Percentiles rank a stretch among this genome's conserved stretches.
Evolutionary conservation across 2,888 invertebrate species (phyloP).

Genomic region (Athalia circularis): DNA sequence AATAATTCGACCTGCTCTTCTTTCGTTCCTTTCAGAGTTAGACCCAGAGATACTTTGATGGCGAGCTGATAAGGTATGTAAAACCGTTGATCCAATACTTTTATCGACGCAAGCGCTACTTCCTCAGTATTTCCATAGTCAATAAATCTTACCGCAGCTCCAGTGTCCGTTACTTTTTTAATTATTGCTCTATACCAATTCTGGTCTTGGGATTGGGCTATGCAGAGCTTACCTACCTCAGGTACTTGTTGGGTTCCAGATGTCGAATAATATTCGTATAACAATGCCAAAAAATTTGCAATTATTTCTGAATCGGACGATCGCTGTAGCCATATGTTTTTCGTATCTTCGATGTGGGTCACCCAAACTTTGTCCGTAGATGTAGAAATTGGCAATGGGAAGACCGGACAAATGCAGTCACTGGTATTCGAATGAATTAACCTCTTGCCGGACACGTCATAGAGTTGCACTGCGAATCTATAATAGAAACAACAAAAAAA

Average conservation of each 20-base stretch:
- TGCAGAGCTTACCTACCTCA: constrained; percentile 78
- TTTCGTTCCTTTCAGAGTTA: constrained; percentile 67
- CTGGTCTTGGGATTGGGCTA: constrained; percentile 78
- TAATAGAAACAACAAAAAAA: constrained; percentile 54
- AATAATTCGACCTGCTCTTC: constrained; percentile 72
- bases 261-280: constrained; percentile 78
- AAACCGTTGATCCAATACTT: constrained; percentile 67
- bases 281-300: constrained; percentile 73
- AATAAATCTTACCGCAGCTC: constrained; percentile 77
- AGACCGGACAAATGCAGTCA: constrained; percentile 76
- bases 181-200: constrained; percentile 85
- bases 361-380: constrained; percentile 79
- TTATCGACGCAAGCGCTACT: constrained; percentile 74
- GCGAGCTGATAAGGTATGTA: constrained; percentile 65
- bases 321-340: constrained; percentile 81
- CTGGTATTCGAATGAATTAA: constrained; percentile 68
- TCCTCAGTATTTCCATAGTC: constrained; percentile 85
- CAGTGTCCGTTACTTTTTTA: constrained; percentile 71
- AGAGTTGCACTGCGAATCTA: constrained; percentile 82
- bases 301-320: constrained; percentile 75
- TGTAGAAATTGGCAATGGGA: constrained; percentile 80
- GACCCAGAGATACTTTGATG: constrained; percentile 64
- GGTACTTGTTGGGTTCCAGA: constrained; percentile 74
- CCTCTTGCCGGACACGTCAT: constrained; percentile 72
- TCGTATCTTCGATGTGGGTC: constrained; percentile 77